Evolutionary conservation across 2,113 vertebrate genomes (phyloP).

Genomic region (Oxyruncus cristatus): DNA sequence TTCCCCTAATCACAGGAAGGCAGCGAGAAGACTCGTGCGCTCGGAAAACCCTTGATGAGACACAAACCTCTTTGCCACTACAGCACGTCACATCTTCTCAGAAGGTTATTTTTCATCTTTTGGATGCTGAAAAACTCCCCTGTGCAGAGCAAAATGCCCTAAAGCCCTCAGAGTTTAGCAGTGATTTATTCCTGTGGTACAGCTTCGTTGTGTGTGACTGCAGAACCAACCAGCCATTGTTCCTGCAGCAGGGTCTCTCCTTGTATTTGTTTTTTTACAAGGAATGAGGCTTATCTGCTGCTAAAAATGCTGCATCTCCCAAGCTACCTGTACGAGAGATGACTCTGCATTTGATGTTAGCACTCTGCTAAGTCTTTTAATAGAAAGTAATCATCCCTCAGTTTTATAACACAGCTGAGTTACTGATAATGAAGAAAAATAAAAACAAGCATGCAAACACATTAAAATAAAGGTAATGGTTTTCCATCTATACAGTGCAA

Average conservation of each 20-base stretch:
- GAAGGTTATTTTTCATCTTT: constrained; percentile 16
- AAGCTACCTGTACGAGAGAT: background rate
- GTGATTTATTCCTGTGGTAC: background rate
- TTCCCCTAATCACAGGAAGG: background rate
- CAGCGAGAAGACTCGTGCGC: background rate
- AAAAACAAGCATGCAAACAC: background rate
- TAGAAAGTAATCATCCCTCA: background rate
- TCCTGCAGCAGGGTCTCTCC: background rate
- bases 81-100: background rate
- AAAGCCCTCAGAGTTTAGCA: background rate
- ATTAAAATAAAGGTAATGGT: background rate
- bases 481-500: background rate
- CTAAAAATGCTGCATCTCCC: background rate
- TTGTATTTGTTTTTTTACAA: background rate
- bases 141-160: background rate
- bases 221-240: background rate
- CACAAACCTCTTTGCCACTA: background rate
- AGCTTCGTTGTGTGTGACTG: background rate
- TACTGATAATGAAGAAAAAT: background rate
- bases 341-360: background rate
- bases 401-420: background rate
- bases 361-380: background rate
- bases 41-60: background rate
- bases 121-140: background rate
- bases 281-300: background rate